Base-by-base conservation (phyloP, 2,888 invertebrate species). In the Cheilosia impressa region DNA sequence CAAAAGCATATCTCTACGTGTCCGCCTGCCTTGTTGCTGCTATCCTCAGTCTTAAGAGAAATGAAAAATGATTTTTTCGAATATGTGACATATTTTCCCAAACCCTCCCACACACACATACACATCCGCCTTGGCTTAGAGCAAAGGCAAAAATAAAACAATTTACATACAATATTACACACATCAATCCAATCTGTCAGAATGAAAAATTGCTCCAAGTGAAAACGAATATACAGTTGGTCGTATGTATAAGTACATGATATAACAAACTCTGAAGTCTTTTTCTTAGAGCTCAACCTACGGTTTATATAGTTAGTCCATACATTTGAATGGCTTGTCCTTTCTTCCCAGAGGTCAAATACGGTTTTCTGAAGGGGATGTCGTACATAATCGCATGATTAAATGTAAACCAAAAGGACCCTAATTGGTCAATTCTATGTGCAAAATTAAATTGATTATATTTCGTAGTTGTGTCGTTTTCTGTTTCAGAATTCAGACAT, bases 111-210 rank as follows among this genome's bases (percentile, higher is more conserved):
- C 34, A 4, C 41, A 22, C 55, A 17, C 27, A 34, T 47, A 41
- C 27, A 34, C 34, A 52, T 53, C 43, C 22, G 47, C 34, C 47
- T 55, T 68, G 43, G 38, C 75, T 34, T 9, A 58, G 50, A 53
- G 45, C 63, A 58, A 38, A 24, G 73, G 53, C 53, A 73, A 87
- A 88, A 88, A 87, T 88, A 88, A 88, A 88, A 88, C 88, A 89
- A 89, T 88, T 89, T 89, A 88, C 89, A 89, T 89, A 88, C 87
- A 87, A 88, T 88, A 89, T 88, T 89, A 88, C 88, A 78, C 87
- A 88, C 84, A 85, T 85, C 80, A 85, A 85, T 85, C 88, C 89
- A 88, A 89, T 88, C 88, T 87, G 88, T 88, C 89, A 88, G 78
- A 87, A 88, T 88, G 88, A 88, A 87, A 88, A 88, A 88, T 87